Evolutionary conservation across 1,140 invertebrate genomes (phyloP).

Genomic region (Diorhabda sublineata): DNA sequence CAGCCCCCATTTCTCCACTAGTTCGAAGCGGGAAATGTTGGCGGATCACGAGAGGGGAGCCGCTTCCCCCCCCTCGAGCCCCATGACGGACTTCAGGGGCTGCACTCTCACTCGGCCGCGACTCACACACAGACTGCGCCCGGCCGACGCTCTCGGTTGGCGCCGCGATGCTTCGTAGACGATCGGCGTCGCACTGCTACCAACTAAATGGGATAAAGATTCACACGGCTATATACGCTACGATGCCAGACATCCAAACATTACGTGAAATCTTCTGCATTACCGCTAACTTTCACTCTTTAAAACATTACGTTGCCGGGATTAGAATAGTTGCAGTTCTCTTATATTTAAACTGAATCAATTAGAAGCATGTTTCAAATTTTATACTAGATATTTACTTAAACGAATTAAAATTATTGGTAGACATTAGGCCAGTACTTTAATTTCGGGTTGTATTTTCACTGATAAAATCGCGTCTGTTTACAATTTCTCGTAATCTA

Average conservation of each 20-base stretch:
- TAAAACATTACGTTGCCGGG: background rate
- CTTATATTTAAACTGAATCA: too few species aligned
- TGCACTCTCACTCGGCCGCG: conserved; percentile 42
- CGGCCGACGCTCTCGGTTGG: conserved; percentile 32
- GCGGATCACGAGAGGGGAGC: conserved; percentile 50
- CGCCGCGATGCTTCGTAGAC: conserved; percentile 33
- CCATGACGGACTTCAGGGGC: conserved; percentile 44
- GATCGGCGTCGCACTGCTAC: conserved; percentile 29
- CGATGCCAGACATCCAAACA: conserved; percentile 10
- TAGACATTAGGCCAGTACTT: too few species aligned
- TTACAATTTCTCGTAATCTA: too few species aligned
- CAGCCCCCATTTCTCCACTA: conserved; percentile 92
- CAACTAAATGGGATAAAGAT: conserved; percentile 10
- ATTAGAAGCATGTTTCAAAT: too few species aligned
- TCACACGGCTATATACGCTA: conserved; percentile 3
- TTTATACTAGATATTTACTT: too few species aligned
- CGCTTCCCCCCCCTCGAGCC: conserved; percentile 45
- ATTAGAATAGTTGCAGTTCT: too few species aligned
- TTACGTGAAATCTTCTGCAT: background rate
- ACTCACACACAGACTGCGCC: conserved; percentile 45
- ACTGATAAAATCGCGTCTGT: too few species aligned
- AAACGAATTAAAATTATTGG: too few species aligned
- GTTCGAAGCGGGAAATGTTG: conserved; percentile 94
- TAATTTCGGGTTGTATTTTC: too few species aligned
- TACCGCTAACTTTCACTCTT: background rate